Evolutionary conservation across 2,797 vertebrate genomes (phyloP).

Genomic region (Rhyacichthys aspro): DNA sequence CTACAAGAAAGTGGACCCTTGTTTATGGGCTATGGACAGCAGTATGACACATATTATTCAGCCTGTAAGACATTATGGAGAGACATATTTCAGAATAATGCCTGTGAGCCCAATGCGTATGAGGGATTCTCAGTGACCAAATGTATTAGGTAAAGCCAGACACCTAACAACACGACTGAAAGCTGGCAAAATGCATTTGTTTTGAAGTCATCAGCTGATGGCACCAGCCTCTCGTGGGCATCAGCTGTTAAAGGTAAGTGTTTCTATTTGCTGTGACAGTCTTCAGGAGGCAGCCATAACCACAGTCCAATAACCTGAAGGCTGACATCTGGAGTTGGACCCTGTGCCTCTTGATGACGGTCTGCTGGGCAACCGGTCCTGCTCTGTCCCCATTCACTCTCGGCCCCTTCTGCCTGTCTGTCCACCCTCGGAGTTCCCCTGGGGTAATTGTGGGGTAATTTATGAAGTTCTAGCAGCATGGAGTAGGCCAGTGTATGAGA

Average conservation of each 20-base stretch:
- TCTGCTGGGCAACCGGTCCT: slow-evolving; percentile 65
- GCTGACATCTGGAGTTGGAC: slow-evolving; percentile 70
- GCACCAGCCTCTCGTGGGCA: neutral
- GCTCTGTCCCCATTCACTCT: slow-evolving; percentile 62
- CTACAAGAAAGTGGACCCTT: no score
- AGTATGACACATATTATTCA: no score
- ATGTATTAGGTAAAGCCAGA: no score
- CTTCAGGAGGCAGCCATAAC: slow-evolving; percentile 28
- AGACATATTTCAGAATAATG: no score
- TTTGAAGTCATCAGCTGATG: no score
- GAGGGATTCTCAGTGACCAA: no score
- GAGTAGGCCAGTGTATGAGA: slow-evolving; percentile 77
- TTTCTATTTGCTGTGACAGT: slow-evolving; percentile 23
- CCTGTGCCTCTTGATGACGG: slow-evolving; percentile 51
- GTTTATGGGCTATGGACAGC: no score
- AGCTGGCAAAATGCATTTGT: neutral
- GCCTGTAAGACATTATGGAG: no score
- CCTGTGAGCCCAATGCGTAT: no score
- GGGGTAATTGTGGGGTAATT: slow-evolving; percentile 81
- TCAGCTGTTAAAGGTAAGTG: slow-evolving; percentile 11
- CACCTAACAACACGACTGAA: neutral
- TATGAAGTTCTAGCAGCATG: slow-evolving; percentile 82
- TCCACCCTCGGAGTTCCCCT: slow-evolving; percentile 51
- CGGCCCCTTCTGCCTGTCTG: slow-evolving; percentile 50
- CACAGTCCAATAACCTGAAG: slow-evolving; percentile 57